Percentiles rank a stretch among this genome's conserved stretches.
These are phyloP conservation scores for Monochamus alternatus DNA, from an alignment of 2,888 invertebrate species.

Conservation along the genomic window DNA sequence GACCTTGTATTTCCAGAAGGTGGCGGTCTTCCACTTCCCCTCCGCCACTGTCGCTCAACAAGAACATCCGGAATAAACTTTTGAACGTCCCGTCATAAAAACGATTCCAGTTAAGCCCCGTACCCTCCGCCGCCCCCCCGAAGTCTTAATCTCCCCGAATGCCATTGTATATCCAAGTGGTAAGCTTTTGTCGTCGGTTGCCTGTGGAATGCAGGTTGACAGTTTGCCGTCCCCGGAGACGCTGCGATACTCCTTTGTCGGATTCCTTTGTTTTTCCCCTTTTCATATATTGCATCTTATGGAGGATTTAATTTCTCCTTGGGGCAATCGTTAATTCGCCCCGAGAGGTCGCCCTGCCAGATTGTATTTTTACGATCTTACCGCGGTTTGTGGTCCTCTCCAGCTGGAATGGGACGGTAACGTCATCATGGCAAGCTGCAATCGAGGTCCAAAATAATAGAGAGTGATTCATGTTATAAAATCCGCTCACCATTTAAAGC, in stretches of 20 bases:
- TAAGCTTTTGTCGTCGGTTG: conserved; percentile 19
- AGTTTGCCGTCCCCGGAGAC: conserved; percentile 18
- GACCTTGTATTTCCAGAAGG: too few species aligned
- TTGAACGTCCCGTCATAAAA: conserved; percentile 10
- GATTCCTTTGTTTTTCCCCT: conserved; percentile 28
- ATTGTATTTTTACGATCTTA: not conserved
- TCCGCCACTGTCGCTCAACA: not conserved
- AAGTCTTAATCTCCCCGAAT: conserved; percentile 26
- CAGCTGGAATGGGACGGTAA: too few species aligned
- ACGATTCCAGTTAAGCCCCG: not conserved
- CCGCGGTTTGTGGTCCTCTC: not conserved
- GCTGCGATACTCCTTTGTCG: conserved; percentile 23
- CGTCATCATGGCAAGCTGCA: too few species aligned
- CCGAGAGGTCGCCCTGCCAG: not conserved
- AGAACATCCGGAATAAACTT: not conserved
- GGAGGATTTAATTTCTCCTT: conserved; percentile 22
- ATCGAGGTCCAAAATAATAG: too few species aligned
- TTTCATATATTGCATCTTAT: conserved; percentile 31
- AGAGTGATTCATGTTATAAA: too few species aligned
- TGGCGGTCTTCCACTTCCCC: not conserved
- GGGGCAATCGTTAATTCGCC: conserved; percentile 8
- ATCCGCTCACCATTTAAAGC: too few species aligned
- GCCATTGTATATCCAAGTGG: conserved; percentile 23
- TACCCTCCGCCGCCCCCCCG: not conserved
- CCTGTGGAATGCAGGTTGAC: conserved; percentile 29